A percentile compares a stretch with the other conserved stretches of the same genome.
Conservation (phyloP, 2,797 vertebrate genomes). For the Tapera naevia region DNA sequence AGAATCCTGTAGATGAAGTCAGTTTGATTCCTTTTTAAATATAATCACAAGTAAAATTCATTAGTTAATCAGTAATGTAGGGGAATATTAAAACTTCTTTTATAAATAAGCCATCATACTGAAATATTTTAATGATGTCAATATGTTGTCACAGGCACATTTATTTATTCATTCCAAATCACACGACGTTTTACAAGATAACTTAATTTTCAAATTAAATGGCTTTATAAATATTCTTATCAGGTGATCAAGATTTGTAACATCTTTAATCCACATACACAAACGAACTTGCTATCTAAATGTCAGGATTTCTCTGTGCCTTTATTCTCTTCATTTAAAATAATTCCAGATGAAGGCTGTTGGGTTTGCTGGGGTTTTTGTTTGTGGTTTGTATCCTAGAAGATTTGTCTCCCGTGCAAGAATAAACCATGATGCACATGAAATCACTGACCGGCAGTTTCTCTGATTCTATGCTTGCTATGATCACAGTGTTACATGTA, state of each 20-base stretch:
- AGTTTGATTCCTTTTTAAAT: slow-evolving; percentile 24
- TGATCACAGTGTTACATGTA: rapidly evolving
- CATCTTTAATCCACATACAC: slow-evolving; percentile 4
- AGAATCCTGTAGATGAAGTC: slow-evolving; percentile 10
- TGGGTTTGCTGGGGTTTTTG: neutral
- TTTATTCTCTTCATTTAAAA: neutral
- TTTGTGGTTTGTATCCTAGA: neutral
- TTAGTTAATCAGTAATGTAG: slow-evolving; percentile 33
- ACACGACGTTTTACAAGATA: neutral
- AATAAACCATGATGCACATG: neutral
- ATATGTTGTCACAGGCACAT: neutral
- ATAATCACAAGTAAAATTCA: neutral
- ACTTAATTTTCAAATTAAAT: slow-evolving; percentile 16
- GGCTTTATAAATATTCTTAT: neutral
- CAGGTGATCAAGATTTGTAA: neutral
- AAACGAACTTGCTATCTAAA: neutral
- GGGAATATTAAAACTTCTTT: slow-evolving; percentile 43
- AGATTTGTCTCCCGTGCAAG: neutral
- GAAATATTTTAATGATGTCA: slow-evolving; percentile 22
- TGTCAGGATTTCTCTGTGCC: neutral
- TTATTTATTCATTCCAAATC: slow-evolving; percentile 41
- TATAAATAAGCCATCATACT: slow-evolving; percentile 36
- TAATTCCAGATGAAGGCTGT: neutral
- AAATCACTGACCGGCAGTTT: neutral
- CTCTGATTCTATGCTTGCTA: neutral